These are phyloP conservation scores for Melolontha melolontha DNA, from an alignment of 2,888 invertebrate species.

Conservation along the genomic window DNA sequence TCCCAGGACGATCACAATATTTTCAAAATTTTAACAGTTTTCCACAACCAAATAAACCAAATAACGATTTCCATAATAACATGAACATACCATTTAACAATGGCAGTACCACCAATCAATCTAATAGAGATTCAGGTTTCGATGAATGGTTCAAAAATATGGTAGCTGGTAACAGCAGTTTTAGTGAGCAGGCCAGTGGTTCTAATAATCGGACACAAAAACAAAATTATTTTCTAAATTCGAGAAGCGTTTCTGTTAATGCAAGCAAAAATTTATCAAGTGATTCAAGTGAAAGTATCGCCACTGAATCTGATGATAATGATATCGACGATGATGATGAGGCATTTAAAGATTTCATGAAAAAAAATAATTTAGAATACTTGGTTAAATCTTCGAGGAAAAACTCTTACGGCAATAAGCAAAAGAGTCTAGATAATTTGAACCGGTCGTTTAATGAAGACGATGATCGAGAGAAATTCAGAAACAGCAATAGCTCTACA, in stretches of 20 bases:
- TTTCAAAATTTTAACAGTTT: not conserved
- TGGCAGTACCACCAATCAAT: not conserved
- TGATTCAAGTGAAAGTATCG: not conserved
- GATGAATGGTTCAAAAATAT: conserved; percentile 22
- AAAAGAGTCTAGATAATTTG: too few species aligned
- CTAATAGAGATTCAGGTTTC: conserved; percentile 1
- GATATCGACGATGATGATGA: conserved; percentile 3
- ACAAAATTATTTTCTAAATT: too few species aligned
- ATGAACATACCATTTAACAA: too few species aligned
- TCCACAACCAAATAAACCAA: not conserved
- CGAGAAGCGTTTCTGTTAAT: too few species aligned
- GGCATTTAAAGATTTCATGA: conserved; percentile 26
- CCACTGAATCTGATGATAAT: not conserved
- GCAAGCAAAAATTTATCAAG: not conserved
- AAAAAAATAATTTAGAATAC: conserved; percentile 27
- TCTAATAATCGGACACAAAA: too few species aligned
- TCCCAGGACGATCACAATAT: too few species aligned
- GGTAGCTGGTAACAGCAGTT: not conserved
- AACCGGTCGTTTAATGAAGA: too few species aligned
- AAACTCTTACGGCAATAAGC: too few species aligned
- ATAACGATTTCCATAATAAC: not conserved
- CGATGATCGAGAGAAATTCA: too few species aligned
- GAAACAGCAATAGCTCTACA: too few species aligned
- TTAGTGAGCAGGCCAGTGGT: too few species aligned
- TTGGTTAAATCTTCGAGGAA: conserved; percentile 3